Evolutionary conservation across 2,113 vertebrate genomes (phyloP), one percentile per base, ranked within the genome.

Genomic region (Pogonocichla stellata): DNA sequence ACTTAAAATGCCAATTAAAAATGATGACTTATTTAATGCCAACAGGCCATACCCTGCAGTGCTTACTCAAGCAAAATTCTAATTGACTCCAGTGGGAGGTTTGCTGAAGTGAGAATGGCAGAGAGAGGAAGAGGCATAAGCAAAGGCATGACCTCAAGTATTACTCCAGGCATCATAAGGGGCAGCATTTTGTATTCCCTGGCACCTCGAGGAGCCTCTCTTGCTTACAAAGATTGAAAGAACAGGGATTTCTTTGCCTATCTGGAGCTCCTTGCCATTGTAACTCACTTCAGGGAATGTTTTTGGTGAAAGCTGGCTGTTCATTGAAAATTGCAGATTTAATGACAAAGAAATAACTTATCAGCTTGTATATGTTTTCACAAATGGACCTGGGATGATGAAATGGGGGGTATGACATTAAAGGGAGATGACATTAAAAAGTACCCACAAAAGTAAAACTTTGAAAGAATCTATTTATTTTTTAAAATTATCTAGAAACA

Each of bases 1-100:
- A 96, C 94, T 97, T 97, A 94, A 97, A 97, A 95, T 97, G 80
- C 78, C 97, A 97, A 96, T 98, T 98, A 97, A 97, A 97, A 97
- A 96, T 96, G 97, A 98, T 96, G 95, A 97, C 93, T 98, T 97
- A 96, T 95, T 98, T 97, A 97, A 97, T 95, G 95, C 90, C 93
- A 97, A 67, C 71, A 93, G 93, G 88, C 79, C 64, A 71, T 92
- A 83, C 56, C 95, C 96, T 92, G 88, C 85, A 92, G 92, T 95
- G 95, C 96, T 96, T 93, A 86, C 82, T 92, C 58, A 90, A 89
- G 95, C 85, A 94, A 94, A 96, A 94, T 96, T 95, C 62, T 96
- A 97, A 96, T 96, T 93, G 93, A 95, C 90, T 93, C 93, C 85
- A 71, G 88, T 83, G 95, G 94, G 94, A 96, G 81, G 58, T 86